Percentiles rank a stretch among this genome's conserved stretches.
Conservation (phyloP, 30 jellyfish, hydroid and myxozoan genomes). For the Pelagia noctiluca region DNA sequence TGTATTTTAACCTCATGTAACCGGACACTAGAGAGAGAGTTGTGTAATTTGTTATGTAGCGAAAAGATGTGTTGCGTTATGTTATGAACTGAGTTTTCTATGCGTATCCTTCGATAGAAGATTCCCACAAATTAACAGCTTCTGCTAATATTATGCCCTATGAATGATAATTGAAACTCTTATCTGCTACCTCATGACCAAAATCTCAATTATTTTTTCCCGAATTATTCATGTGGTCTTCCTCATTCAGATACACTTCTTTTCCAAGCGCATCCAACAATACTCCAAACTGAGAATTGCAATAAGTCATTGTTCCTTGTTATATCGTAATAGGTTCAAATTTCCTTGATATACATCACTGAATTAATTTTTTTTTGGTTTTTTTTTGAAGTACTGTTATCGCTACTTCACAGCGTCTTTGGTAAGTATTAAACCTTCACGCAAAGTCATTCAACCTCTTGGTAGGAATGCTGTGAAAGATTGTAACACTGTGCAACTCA, state of each 20-base stretch:
- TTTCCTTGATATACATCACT: background rate
- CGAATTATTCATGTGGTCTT: background rate
- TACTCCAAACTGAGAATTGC: background rate
- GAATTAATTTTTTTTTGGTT: background rate
- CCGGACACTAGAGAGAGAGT: no score
- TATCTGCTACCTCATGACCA: background rate
- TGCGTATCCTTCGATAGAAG: no score
- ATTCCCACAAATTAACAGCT: no score
- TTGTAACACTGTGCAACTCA: conserved; percentile 39
- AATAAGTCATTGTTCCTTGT: background rate
- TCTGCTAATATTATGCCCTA: background rate
- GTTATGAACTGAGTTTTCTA: no score
- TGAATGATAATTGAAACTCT: background rate
- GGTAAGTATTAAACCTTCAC: background rate
- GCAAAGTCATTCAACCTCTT: conserved; percentile 12
- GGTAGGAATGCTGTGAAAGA: conserved; percentile 27
- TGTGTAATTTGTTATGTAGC: no score
- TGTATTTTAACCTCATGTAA: no score
- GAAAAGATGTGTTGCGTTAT: no score
- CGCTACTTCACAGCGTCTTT: conserved; percentile 17
- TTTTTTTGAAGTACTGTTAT: background rate
- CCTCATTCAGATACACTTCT: background rate
- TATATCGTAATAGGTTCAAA: background rate
- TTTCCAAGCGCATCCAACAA: background rate
- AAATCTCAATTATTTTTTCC: background rate